A percentile compares a stretch with the other conserved stretches of the same genome.
phyloP scores from a whole-genome alignment of 2,797 vertebrate species.

The Macropodus opercularis region DNA sequence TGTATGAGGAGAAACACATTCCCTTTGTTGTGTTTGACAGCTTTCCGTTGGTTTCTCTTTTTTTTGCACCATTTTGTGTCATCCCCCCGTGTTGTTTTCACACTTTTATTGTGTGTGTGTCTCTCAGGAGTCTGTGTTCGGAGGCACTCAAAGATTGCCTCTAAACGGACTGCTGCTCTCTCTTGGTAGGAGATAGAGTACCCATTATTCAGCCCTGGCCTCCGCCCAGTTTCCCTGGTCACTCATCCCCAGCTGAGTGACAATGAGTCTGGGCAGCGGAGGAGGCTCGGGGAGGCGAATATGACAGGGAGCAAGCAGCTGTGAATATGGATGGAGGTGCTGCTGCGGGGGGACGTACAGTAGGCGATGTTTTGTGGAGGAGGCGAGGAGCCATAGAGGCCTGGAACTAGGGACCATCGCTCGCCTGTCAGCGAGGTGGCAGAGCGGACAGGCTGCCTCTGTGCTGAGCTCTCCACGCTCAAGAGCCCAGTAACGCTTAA shows the following conservation, averaged over 20 bases:
- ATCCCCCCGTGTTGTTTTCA: conserved; percentile 48
- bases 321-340: conserved; percentile 70
- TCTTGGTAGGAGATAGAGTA: conserved; percentile 60
- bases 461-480: conserved; percentile 30
- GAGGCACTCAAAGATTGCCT: conserved; percentile 57
- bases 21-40: conserved; percentile 52
- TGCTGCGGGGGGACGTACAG: conserved; percentile 20
- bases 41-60: conserved; percentile 25
- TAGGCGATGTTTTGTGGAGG: conserved; percentile 31
- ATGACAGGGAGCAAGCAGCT: conserved; percentile 65
- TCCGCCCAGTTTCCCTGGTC: conserved; percentile 54
- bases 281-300: conserved; percentile 59
- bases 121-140: conserved; percentile 53
- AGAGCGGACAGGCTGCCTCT: conserved; percentile 56
- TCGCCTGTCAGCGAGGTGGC: conserved; percentile 60
- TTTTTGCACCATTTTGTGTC: conserved; percentile 44
- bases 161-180: conserved; percentile 57
- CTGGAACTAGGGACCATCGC: conserved; percentile 47
- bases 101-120: conserved; percentile 37
- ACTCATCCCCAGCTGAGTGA: conserved; percentile 65
- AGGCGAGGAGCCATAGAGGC: conserved; percentile 23
- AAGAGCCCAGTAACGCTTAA: conserved; percentile 47
- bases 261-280: conserved; percentile 58
- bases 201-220: conserved; percentile 64
- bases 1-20: conserved; percentile 39